Percentiles rank a stretch among this genome's conserved stretches.
Conservation (phyloP, 2,797 vertebrate genomes). For the Nasua narica region DNA sequence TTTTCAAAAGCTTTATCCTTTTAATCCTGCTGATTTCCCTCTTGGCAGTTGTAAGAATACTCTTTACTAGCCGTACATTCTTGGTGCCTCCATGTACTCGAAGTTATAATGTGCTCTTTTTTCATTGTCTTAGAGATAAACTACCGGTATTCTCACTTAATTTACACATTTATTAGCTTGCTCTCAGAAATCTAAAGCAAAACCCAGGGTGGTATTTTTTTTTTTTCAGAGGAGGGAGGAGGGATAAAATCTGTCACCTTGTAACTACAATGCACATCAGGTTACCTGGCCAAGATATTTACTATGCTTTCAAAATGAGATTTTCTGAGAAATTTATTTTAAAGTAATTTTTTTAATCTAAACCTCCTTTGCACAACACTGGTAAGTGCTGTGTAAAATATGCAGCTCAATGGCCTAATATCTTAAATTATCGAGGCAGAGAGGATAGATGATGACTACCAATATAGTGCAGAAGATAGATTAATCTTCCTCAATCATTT, state of each 20-base stretch:
- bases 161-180: constrained; percentile 23
- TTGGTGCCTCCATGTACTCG: background rate
- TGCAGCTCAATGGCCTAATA: background rate
- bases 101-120: constrained; percentile 46
- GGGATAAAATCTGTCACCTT: constrained; percentile 14
- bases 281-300: constrained; percentile 19
- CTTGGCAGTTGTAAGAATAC: constrained; percentile 1
- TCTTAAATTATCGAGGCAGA: constrained; percentile 43
- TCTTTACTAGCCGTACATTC: constrained; percentile 18
- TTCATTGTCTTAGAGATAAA: constrained; percentile 28
- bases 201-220: background rate
- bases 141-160: constrained; percentile 6
- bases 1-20: constrained; percentile 42
- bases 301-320: constrained; percentile 37
- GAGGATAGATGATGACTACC: constrained; percentile 2
- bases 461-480: background rate
- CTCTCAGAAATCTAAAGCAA: constrained; percentile 48
- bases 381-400: constrained; percentile 13
- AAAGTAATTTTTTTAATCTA: constrained; percentile 23
- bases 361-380: background rate
- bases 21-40: constrained; percentile 38
- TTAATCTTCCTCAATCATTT: constrained; percentile 34
- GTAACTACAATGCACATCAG: background rate
- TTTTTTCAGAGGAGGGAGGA: background rate
- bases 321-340: constrained; percentile 34